These are phyloP conservation scores for Cryptus viduatorius DNA, from an alignment of 2,888 invertebrate species.

Conservation along the genomic window DNA sequence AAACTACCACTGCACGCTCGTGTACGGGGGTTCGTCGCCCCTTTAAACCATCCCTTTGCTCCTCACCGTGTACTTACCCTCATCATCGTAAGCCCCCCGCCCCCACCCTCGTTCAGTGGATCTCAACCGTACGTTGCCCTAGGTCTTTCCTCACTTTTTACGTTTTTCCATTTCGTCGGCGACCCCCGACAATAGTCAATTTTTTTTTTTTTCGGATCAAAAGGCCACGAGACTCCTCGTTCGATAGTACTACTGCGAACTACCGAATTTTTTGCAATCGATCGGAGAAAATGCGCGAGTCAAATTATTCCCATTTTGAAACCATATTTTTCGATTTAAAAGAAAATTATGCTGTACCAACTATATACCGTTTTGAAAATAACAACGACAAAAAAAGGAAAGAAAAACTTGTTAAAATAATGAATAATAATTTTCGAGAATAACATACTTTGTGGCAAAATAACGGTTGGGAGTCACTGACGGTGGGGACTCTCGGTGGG, in stretches of 20 bases:
- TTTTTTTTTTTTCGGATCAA: no score
- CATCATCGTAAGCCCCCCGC: constrained; percentile 54
- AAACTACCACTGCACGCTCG: constrained; percentile 73
- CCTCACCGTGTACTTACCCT: constrained; percentile 41
- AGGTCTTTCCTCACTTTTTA: constrained; percentile 39
- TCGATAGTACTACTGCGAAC: no score
- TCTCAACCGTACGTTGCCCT: constrained; percentile 66
- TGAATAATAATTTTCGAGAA: not conserved
- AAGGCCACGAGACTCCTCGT: no score
- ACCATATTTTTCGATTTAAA: not conserved
- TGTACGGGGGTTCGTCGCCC: constrained; percentile 79
- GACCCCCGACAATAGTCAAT: no score
- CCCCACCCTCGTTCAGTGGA: constrained; percentile 49
- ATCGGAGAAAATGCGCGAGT: no score
- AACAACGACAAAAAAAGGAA: no score
- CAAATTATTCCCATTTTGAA: no score
- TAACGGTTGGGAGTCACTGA: constrained; percentile 68
- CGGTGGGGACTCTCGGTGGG: constrained; percentile 50
- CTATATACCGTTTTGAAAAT: no score
- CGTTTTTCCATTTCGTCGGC: no score
- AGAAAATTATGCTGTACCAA: not conserved
- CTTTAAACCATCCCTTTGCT: constrained; percentile 76
- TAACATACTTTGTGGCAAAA: not conserved
- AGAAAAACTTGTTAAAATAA: not conserved
- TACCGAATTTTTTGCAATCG: no score